Percentiles rank a stretch among this genome's conserved stretches.
Evolutionary conservation across 2,797 vertebrate species (phyloP).

Genomic region (Alauda arvensis): DNA sequence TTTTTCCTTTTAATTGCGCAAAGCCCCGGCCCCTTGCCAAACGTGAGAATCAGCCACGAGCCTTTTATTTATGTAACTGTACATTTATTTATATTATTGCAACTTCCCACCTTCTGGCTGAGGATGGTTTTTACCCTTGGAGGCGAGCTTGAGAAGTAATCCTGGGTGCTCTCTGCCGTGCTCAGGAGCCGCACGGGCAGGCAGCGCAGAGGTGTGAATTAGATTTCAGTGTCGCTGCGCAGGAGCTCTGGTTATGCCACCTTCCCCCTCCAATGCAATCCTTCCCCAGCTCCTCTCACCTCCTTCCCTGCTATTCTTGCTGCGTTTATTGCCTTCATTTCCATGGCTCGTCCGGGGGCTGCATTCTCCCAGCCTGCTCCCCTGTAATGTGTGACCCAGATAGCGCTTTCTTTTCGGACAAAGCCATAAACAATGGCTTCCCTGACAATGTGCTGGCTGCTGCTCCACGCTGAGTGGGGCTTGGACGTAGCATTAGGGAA

Average conservation of each 20-base stretch:
- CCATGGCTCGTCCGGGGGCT: not conserved
- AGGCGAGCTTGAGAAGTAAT: not conserved
- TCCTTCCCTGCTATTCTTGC: slow-evolving; percentile 40
- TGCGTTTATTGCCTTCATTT: slow-evolving; percentile 42
- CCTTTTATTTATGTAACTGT: not conserved
- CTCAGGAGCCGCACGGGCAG: not conserved
- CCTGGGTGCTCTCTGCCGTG: not conserved
- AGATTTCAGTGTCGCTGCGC: not conserved
- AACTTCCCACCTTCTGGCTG: not conserved
- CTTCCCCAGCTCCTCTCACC: slow-evolving; percentile 10
- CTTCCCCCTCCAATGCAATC: not conserved
- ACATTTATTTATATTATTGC: not conserved
- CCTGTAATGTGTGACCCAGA: slow-evolving; percentile 45
- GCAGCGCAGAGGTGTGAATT: slow-evolving; percentile 35
- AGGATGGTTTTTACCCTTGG: not conserved
- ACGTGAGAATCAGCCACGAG: not conserved
- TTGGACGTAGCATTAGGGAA: not conserved
- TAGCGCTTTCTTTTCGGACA: slow-evolving; percentile 37
- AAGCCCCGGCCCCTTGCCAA: not conserved
- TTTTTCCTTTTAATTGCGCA: slow-evolving; percentile 4
- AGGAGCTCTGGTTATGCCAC: not conserved
- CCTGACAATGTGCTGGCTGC: not conserved
- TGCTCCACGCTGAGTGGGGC: not conserved
- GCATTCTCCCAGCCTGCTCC: not conserved
- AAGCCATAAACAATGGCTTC: slow-evolving; percentile 22